These are phyloP conservation scores for Pseudomyrmex pallidus DNA, from an alignment of 1,140 invertebrate genomes.

Conservation along the genomic window DNA sequence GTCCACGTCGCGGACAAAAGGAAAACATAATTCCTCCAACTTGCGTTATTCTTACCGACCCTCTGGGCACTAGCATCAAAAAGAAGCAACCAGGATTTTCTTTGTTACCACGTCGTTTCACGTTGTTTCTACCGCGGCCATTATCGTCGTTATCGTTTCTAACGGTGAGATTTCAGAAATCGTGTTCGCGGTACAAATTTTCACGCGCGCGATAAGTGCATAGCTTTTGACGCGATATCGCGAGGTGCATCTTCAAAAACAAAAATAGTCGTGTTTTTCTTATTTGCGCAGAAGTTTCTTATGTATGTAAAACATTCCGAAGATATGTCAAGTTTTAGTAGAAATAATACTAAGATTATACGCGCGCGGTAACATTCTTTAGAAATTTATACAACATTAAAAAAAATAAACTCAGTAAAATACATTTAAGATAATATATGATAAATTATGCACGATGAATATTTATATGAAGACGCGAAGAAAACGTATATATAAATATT, in stretches of 20 bases:
- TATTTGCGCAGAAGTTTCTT: not conserved
- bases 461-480: not conserved
- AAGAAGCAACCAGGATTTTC: slow-evolving; percentile 58
- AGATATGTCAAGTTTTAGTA: too few relatives aligned
- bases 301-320: too few relatives aligned
- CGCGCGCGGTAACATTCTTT: too few relatives aligned
- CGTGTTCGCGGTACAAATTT: slow-evolving; percentile 36
- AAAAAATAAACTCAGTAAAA: too few relatives aligned
- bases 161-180: slow-evolving; percentile 47
- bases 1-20: slow-evolving; percentile 72
- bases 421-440: not conserved
- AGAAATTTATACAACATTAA: too few relatives aligned
- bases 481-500: not conserved
- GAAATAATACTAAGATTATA: too few relatives aligned
- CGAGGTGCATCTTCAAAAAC: not conserved
- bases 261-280: not conserved
- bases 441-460: slow-evolving; percentile 9
- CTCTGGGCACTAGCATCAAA: slow-evolving; percentile 64
- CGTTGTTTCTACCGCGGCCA: slow-evolving; percentile 52
- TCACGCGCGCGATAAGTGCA: not conserved
- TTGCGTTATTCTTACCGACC: slow-evolving; percentile 72
- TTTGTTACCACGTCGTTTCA: slow-evolving; percentile 50
- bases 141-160: slow-evolving; percentile 52
- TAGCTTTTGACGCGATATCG: not conserved
- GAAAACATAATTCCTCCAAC: slow-evolving; percentile 74